Evolutionary conservation across 1,140 invertebrate species (phyloP).

Genomic region (Tetragonula clypearis): DNA sequence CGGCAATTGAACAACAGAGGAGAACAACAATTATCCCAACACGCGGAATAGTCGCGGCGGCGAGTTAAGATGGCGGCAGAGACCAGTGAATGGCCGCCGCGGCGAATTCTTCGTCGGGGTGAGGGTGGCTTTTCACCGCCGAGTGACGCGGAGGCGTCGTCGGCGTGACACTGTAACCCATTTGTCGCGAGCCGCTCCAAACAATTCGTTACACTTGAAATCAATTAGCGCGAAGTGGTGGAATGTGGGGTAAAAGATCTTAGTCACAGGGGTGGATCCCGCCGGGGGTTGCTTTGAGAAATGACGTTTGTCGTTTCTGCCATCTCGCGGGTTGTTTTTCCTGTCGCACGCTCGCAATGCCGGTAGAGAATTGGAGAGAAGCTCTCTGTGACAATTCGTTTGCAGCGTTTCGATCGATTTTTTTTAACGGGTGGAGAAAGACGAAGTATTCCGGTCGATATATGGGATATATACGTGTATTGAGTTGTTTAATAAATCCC

Average conservation of each 20-base stretch:
- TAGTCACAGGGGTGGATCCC: neutral
- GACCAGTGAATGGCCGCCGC: slow-evolving; percentile 2
- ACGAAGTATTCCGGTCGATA: too few species aligned
- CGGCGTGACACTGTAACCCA: slow-evolving; percentile 50
- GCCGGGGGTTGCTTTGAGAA: slow-evolving; percentile 49
- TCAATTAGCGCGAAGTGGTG: slow-evolving; percentile 67
- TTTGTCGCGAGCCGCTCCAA: slow-evolving; percentile 60
- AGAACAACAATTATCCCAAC: slow-evolving; percentile 29
- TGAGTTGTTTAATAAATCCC: too few species aligned
- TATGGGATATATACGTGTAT: too few species aligned
- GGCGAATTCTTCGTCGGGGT: neutral
- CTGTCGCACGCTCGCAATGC: neutral
- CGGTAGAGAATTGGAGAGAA: neutral
- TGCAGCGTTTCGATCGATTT: too few species aligned
- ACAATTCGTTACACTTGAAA: slow-evolving; percentile 71
- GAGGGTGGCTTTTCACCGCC: neutral
- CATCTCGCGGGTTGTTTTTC: neutral
- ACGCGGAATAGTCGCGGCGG: slow-evolving; percentile 1
- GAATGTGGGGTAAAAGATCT: slow-evolving; percentile 69
- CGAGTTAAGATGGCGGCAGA: slow-evolving; percentile 39
- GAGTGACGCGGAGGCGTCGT: neutral
- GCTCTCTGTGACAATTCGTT: too few species aligned
- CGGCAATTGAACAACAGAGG: neutral
- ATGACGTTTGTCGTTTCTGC: slow-evolving; percentile 37
- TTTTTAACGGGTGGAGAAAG: too few species aligned